Conservation (phyloP, 2,888 invertebrate species). For the Agapostemon virescens region DNA sequence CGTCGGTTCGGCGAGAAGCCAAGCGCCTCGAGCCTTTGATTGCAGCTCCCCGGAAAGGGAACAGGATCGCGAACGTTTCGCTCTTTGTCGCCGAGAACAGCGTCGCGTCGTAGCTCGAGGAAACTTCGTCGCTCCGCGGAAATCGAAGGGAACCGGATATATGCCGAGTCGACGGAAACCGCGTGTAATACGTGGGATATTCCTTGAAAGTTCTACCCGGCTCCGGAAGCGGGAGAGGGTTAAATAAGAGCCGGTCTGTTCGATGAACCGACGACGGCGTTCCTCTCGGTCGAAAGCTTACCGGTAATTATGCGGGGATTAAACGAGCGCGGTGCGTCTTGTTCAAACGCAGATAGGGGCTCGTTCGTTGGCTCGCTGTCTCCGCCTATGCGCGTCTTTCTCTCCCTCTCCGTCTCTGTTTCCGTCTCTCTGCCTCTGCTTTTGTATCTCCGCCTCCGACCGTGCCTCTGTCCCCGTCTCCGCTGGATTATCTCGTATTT, state of each 20-base stretch:
- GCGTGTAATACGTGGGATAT: conserved; percentile 36
- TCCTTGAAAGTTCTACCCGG: conserved; percentile 9
- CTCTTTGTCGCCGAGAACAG: background rate
- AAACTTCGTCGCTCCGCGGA: background rate
- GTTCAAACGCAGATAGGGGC: conserved; percentile 31
- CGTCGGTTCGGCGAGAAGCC: background rate
- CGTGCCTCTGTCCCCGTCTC: no score
- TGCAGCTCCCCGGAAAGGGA: background rate
- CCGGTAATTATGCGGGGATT: conserved; percentile 59
- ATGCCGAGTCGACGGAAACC: conserved; percentile 31
- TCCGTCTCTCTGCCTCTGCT: background rate
- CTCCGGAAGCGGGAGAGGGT: background rate
- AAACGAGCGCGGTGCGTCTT: conserved; percentile 49
- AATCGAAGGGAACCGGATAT: background rate
- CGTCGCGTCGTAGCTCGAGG: background rate
- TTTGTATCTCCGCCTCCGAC: no score
- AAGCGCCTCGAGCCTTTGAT: background rate
- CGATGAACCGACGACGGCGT: conserved; percentile 33
- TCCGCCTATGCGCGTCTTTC: no score
- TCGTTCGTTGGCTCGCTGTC: background rate
- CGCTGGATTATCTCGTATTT: no score
- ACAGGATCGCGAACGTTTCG: background rate
- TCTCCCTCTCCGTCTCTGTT: background rate
- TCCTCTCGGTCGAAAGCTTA: conserved; percentile 37
- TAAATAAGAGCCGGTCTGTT: conserved; percentile 33